A percentile compares a stretch with the other conserved stretches of the same genome.
Conservation (phyloP, 2,888 invertebrate genomes). For the Amorpha juglandis region DNA sequence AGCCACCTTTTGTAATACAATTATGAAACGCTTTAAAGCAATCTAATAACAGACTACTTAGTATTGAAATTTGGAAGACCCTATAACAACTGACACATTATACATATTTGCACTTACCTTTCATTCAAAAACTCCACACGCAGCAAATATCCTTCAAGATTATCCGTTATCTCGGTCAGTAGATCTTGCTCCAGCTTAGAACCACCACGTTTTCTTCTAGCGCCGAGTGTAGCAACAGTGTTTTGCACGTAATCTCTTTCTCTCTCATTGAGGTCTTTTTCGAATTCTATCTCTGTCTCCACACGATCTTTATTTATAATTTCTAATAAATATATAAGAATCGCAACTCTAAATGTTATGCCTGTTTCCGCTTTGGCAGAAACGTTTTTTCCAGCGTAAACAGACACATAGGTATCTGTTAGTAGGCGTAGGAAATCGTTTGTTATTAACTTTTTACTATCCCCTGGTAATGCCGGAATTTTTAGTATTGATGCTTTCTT, state of each 20-base stretch:
- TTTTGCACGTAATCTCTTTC: not conserved
- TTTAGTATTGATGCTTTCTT: not conserved
- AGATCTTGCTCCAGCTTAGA: not conserved
- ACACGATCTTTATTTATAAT: not conserved
- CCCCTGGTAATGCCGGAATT: not conserved
- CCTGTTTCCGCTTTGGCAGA: slow-evolving; percentile 9
- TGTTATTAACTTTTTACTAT: slow-evolving; percentile 2
- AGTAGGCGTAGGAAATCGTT: not conserved
- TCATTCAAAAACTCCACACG: slow-evolving; percentile 4
- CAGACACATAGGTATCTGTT: not conserved
- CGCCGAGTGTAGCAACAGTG: not conserved
- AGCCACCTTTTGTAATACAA: not conserved
- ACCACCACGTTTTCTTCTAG: slow-evolving; percentile 8
- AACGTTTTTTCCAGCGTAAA: not conserved
- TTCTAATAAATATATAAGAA: slow-evolving; percentile 6
- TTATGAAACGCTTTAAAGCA: not conserved
- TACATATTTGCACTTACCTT: not conserved
- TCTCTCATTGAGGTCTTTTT: not conserved
- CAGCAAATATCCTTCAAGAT: not conserved
- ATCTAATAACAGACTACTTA: too few relatives aligned
- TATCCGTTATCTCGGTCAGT: slow-evolving; percentile 1
- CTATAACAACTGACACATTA: not conserved
- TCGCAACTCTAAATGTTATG: not conserved
- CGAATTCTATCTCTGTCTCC: slow-evolving; percentile 2
- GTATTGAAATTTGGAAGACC: too few relatives aligned